phyloP scores from a whole-genome alignment of 2,888 invertebrate genomes.

The Apamea crenata region DNA sequence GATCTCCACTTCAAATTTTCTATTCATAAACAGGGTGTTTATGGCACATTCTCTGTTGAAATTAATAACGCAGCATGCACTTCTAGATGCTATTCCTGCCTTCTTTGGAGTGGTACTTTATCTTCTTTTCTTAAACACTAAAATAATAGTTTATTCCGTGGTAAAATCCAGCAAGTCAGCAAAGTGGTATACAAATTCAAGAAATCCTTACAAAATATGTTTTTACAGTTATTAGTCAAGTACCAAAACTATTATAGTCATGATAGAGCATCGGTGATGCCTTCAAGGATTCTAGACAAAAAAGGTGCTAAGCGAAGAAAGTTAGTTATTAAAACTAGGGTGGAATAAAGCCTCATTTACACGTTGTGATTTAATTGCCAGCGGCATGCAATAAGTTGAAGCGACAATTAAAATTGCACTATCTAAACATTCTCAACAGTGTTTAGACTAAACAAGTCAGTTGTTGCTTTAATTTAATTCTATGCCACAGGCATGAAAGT shows the following conservation, averaged over 20 bases:
- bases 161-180: neutral
- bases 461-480: slow-evolving; percentile 6
- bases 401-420: neutral
- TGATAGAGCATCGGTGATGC: neutral
- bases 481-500: neutral
- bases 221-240: neutral
- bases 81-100: slow-evolving; percentile 26
- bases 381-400: neutral
- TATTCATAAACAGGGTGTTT: neutral
- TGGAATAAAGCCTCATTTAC: neutral
- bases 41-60: slow-evolving; percentile 26
- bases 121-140: neutral
- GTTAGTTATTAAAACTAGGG: neutral
- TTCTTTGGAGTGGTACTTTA: neutral
- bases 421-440: neutral
- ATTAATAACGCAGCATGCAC: slow-evolving; percentile 50
- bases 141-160: neutral
- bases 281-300: neutral
- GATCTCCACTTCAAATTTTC: neutral
- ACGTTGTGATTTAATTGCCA: neutral
- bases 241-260: neutral
- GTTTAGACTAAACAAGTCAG: neutral
- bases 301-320: neutral
- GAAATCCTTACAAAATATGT: neutral
- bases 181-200: neutral